These are phyloP conservation scores for Zenarchopterus dispar DNA, from an alignment of 2,797 vertebrate genomes.

Conservation along the genomic window DNA sequence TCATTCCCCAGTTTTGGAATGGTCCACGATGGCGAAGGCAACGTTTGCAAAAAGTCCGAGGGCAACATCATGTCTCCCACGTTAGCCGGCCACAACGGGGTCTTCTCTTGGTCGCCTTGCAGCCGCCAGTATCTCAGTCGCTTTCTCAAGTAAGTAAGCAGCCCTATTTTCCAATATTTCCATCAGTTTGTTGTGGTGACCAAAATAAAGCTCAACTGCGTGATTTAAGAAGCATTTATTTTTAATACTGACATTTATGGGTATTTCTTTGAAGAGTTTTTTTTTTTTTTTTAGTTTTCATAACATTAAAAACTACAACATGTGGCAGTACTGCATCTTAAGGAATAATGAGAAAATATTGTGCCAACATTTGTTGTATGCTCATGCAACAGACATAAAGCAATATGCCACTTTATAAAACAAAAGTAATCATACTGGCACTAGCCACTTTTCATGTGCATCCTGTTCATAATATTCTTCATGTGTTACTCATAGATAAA, in stretches of 20 bases:
- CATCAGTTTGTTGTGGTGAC: conserved; percentile 23
- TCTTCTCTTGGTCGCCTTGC: conserved; percentile 94
- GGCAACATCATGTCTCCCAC: conserved; percentile 96
- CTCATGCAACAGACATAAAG: conserved; percentile 36
- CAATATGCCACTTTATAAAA: conserved; percentile 29
- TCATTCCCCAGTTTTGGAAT: conserved; percentile 87
- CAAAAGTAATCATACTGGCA: conserved; percentile 19
- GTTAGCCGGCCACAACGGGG: conserved; percentile 89
- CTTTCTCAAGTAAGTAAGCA: conserved; percentile 86
- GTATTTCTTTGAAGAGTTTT: conserved; percentile 9
- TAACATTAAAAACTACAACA: conserved; percentile 19
- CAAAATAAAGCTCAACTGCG: background rate
- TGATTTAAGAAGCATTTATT: conserved; percentile 25
- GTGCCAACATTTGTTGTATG: conserved; percentile 29
- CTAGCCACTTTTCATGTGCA: conserved; percentile 10
- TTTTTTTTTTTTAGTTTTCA: conserved; percentile 29
- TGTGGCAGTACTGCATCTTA: conserved; percentile 26
- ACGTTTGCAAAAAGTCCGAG: conserved; percentile 91
- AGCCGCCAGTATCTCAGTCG: conserved; percentile 91
- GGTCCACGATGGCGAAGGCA: conserved; percentile 94
- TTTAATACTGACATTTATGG: conserved; percentile 29
- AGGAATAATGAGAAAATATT: conserved; percentile 30
- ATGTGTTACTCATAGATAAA: conserved; percentile 44
- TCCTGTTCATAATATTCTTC: background rate
- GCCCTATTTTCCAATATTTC: background rate